A percentile compares a stretch with the other conserved stretches of the same genome.
These are phyloP conservation scores for Hirundichthys speculiger DNA, from an alignment of 2,113 vertebrate genomes.

Conservation along the genomic window DNA sequence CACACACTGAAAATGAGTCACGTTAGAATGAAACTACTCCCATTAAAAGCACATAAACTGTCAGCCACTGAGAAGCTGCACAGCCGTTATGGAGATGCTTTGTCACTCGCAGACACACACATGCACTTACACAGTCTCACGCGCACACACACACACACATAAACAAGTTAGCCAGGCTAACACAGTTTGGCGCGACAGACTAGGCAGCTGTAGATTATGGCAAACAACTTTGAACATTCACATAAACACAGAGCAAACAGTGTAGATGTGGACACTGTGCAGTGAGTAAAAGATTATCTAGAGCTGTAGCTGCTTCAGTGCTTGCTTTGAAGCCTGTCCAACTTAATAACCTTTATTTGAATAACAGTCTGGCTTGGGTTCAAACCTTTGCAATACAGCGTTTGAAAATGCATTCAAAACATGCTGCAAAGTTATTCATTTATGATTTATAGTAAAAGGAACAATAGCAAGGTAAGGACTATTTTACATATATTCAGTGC, in stretches of 20 bases:
- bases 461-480: conserved; percentile 18
- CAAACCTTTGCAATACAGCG: conserved; percentile 19
- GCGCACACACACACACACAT: conserved; percentile 6
- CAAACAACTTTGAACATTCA: conserved; percentile 2
- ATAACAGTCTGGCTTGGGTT: conserved; percentile 26
- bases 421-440: conserved; percentile 49
- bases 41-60: conserved; percentile 41
- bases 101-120: not conserved
- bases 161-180: conserved; percentile 28
- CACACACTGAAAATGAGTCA: conserved; percentile 31
- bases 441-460: conserved; percentile 32
- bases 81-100: conserved; percentile 63
- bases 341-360: conserved; percentile 5
- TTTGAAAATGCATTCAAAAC: conserved; percentile 10
- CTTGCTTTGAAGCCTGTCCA: conserved; percentile 33
- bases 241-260: conserved; percentile 16
- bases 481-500: conserved; percentile 40
- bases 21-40: conserved; percentile 31
- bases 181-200: conserved; percentile 19
- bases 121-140: not conserved
- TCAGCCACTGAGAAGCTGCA: conserved; percentile 41
- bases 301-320: not conserved
- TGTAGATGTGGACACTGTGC: conserved; percentile 1
- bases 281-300: conserved; percentile 23
- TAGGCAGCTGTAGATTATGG: conserved; percentile 4